A percentile compares a stretch with the other conserved stretches of the same genome.
phyloP scores from a whole-genome alignment of 2,888 invertebrate species.

The Argyresthia goedartella region DNA sequence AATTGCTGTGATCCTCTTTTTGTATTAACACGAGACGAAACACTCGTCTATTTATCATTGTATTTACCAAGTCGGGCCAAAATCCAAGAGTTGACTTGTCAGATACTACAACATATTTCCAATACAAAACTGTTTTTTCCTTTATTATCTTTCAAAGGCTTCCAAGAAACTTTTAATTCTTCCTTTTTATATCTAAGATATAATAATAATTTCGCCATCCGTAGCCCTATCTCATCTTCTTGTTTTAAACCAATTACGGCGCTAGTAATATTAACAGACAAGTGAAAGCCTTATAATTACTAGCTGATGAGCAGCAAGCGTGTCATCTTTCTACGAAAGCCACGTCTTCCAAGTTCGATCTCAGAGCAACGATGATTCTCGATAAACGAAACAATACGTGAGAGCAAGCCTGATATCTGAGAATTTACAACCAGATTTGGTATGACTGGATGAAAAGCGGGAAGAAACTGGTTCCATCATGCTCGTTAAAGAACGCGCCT shows the following conservation, averaged over 20 bases:
- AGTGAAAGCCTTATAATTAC: conserved; percentile 54
- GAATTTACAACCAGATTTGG: conserved; percentile 56
- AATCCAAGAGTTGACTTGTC: too few species aligned
- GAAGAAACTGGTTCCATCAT: conserved; percentile 51
- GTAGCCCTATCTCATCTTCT: conserved; percentile 25
- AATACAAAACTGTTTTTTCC: too few species aligned
- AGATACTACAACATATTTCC: too few species aligned
- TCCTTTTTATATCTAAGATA: too few species aligned
- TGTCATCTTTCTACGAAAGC: conserved; percentile 4
- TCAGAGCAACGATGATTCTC: conserved; percentile 8
- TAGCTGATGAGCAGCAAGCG: conserved; percentile 14
- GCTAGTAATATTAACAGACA: conserved; percentile 34
- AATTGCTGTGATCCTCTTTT: conserved; percentile 41
- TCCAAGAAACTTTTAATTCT: too few species aligned
- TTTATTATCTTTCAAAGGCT: too few species aligned
- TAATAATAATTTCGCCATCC: conserved; percentile 14
- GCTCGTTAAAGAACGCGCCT: conserved; percentile 56
- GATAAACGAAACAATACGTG: conserved; percentile 25
- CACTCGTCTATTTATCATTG: too few species aligned
- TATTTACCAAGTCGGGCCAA: too few species aligned
- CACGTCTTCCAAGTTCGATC: background rate
- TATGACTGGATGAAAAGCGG: conserved; percentile 41
- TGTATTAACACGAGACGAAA: conserved; percentile 19
- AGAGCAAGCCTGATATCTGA: conserved; percentile 36
- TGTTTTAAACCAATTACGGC: conserved; percentile 45